Evolutionary conservation across 1,140 invertebrate species (phyloP), one percentile per base, ranked within the genome.

Genomic region (Tetragnatha versicolor): DNA sequence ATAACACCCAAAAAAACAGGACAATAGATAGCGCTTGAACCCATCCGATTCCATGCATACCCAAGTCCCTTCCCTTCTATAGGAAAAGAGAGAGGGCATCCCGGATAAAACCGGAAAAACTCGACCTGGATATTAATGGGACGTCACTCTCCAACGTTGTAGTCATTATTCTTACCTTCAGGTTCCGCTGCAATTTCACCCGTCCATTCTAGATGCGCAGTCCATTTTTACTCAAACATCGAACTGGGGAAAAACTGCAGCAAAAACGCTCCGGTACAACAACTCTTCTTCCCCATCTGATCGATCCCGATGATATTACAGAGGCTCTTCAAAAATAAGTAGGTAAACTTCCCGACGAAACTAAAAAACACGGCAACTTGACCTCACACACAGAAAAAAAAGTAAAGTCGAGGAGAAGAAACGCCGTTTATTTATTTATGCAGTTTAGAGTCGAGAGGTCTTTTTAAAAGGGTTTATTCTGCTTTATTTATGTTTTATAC

Each of bases 391-490:
- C 12, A 47, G 42, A 20, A 12, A 47, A 20, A 47, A 47, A 47
- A 12, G 20, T 20, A 47, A 12, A 47, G 42, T 47, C 42, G 20
- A 47, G 2, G 20, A 55, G 25, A 60, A 60, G 9, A 12, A 17
- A 29, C 27, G 55, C 29, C 27, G 55, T 60, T 60, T 60, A 60
- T 60, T 60, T 60, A 60, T 60, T 60, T 60, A 60, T 60, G 55
- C 55, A 31, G 55, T 60, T 60, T 60, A 60, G 55, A 60, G 27
- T 60, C 55, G 27, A 14, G 27, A 25, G 17, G 22, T 33, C 20
- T 29, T 60, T 60, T 60, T 17, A 47, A 47, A 47, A 17, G 20
- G 42, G 12, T 47, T 47, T 47, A 47, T 47, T 31, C 3, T 20
- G 27, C 35, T 25, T 17, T 60, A 17, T 60, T 9, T 17, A 31